Base-by-base conservation (phyloP, 2,113 vertebrate species). In the Glaucidium brasilianum region DNA sequence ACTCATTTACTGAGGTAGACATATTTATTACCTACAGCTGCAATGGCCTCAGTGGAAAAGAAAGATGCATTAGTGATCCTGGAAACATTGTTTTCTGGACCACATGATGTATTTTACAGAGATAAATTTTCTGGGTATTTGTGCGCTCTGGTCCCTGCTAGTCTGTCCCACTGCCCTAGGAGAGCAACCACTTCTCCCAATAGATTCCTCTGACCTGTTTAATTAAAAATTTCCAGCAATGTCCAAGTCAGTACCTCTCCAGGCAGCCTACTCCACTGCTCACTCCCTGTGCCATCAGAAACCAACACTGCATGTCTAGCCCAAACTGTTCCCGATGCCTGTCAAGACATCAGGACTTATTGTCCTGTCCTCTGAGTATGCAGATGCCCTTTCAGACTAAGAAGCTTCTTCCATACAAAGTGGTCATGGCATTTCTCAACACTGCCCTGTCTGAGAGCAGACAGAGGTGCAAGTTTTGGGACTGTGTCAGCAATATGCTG, bases 341-440 rank as follows among this genome's bases (percentile, higher is more conserved):
- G n/a, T 58, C 67, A 72, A 59, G 58, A 49, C 67, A 73, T 37
- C 39, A 39, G 50, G 43, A 41, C 37, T 87, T 77, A 30, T 87
- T 66, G 41, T 39, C 50, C 68, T 49, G 9, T 35, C 18, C 58
- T 21, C 16, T 35, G 18, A 45, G n/a, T 41, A 34, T 11, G 3
- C 26, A 50, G 27, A 29, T 62, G 25, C 21, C 15, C 30, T 85
- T 79, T 63, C 60, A 74, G 45, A 50, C 41, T 58, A 62, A 71
- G 50, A 45, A 91, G 19, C 5, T 63, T 86, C 43, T 34, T 55
- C 2, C 1, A 5, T 5, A 2, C 21, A 72, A 27, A 94, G 13
- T 4, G 2, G 18, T 45, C 1, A 1, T 4, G 18, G 5, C 1
- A 7, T 67, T 95, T 71, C 66, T 62, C 5, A 13, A 34, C 22